Percentiles rank a stretch among this genome's conserved stretches.
Conservation (phyloP, 2,113 vertebrate species). For the Speoplatyrhinus poulsoni region DNA sequence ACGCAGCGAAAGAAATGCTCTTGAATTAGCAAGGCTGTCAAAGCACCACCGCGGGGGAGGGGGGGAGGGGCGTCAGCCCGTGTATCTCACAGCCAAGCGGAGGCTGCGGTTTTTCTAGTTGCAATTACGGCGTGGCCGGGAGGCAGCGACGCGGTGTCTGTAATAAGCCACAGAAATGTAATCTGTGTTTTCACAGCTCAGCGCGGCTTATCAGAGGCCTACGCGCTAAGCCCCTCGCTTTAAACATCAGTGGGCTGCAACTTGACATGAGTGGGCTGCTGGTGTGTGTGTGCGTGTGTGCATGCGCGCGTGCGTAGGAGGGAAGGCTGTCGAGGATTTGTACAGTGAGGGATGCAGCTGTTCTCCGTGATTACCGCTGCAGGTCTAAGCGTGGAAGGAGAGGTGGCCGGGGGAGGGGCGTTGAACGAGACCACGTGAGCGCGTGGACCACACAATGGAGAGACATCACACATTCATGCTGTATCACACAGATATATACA, state of each 20-base stretch:
- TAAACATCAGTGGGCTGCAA: conserved; percentile 63
- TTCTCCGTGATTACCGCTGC: conserved; percentile 63
- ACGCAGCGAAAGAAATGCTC: conserved; percentile 26
- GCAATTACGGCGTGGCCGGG: conserved; percentile 59
- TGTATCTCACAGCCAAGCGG: conserved; percentile 53
- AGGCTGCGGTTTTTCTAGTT: conserved; percentile 63
- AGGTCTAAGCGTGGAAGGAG: conserved; percentile 46
- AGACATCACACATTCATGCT: neutral
- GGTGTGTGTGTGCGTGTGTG: conserved; percentile 47
- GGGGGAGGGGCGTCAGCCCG: conserved; percentile 48
- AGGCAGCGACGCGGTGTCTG: conserved; percentile 59
- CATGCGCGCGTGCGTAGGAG: conserved; percentile 40
- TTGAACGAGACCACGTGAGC: conserved; percentile 40
- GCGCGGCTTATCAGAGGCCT: conserved; percentile 72
- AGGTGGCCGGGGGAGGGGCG: conserved; percentile 32
- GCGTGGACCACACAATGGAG: conserved; percentile 41
- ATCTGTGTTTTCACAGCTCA: conserved; percentile 81
- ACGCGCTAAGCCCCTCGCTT: conserved; percentile 61
- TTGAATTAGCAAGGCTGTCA: conserved; percentile 73
- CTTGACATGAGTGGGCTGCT: conserved; percentile 50
- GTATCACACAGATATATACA: conserved; percentile 15
- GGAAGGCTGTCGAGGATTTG: conserved; percentile 60
- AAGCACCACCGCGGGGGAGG: conserved; percentile 53
- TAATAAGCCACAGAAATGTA: conserved; percentile 75
- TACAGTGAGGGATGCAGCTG: conserved; percentile 68